Conservation (phyloP, 2,888 invertebrate genomes). For the Luperina testacea region DNA sequence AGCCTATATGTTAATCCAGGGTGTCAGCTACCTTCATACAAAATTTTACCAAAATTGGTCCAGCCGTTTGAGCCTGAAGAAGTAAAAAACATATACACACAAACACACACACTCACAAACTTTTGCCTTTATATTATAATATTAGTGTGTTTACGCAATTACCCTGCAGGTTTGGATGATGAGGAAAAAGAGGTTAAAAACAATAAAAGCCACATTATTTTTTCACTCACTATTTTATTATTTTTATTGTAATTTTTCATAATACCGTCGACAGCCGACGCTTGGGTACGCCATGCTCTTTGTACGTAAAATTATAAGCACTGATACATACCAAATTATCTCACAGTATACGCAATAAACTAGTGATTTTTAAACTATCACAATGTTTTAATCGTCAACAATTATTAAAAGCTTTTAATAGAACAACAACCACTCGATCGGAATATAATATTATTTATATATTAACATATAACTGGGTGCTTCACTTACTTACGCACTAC, state of each 20-base stretch:
- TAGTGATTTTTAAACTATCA: slow-evolving; percentile 74
- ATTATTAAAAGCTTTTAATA: slow-evolving; percentile 86
- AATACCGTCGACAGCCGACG: slow-evolving; percentile 84
- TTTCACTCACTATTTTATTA: slow-evolving; percentile 87
- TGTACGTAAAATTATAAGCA: slow-evolving; percentile 72
- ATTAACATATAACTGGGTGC: slow-evolving; percentile 47
- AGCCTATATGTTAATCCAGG: too few species aligned
- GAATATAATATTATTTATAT: slow-evolving; percentile 51
- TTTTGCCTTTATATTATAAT: too few species aligned
- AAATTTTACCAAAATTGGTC: too few species aligned
- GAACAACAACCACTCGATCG: slow-evolving; percentile 77
- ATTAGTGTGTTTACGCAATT: too few species aligned
- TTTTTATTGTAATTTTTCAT: slow-evolving; percentile 90
- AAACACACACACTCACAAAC: too few species aligned
- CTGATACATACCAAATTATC: slow-evolving; percentile 67
- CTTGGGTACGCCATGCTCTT: slow-evolving; percentile 77
- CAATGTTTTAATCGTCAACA: slow-evolving; percentile 81
- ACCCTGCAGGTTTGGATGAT: too few species aligned
- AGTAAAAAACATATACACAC: too few species aligned
- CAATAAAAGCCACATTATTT: slow-evolving; percentile 69
- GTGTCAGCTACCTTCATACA: too few species aligned
- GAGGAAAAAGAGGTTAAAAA: not conserved
- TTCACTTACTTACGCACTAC: slow-evolving; percentile 25
- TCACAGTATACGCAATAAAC: slow-evolving; percentile 73
- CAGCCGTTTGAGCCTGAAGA: too few species aligned